These are phyloP conservation scores for Lagorchestes hirsutus DNA, from an alignment of 2,797 vertebrate genomes.

Conservation along the genomic window DNA sequence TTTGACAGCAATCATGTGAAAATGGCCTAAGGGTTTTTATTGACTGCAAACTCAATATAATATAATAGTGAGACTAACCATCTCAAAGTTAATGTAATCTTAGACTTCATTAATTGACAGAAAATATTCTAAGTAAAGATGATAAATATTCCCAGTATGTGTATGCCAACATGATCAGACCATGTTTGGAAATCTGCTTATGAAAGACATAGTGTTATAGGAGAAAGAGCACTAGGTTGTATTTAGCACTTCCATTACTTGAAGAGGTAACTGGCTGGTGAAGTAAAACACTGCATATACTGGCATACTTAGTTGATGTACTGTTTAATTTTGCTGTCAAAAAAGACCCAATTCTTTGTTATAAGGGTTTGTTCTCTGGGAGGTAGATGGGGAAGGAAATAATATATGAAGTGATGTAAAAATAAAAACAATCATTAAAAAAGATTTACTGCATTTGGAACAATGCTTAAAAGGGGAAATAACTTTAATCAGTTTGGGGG, in stretches of 20 bases:
- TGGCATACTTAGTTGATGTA: not conserved
- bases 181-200: not conserved
- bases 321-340: not conserved
- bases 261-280: not conserved
- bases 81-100: not conserved
- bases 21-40: not conserved
- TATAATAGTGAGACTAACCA: not conserved
- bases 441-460: not conserved
- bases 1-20: not conserved
- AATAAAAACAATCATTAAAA: not conserved
- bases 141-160: not conserved
- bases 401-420: not conserved
- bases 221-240: not conserved
- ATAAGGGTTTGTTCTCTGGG: not conserved
- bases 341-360: not conserved
- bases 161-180: not conserved
- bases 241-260: not conserved
- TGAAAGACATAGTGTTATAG: too few species aligned
- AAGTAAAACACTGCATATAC: not conserved
- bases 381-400: not conserved
- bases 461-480: not conserved
- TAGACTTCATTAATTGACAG: not conserved
- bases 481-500: not conserved
- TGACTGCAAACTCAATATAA: not conserved
- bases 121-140: not conserved